Conservation (phyloP, 1,140 invertebrate genomes). For the Papilio helenus region DNA sequence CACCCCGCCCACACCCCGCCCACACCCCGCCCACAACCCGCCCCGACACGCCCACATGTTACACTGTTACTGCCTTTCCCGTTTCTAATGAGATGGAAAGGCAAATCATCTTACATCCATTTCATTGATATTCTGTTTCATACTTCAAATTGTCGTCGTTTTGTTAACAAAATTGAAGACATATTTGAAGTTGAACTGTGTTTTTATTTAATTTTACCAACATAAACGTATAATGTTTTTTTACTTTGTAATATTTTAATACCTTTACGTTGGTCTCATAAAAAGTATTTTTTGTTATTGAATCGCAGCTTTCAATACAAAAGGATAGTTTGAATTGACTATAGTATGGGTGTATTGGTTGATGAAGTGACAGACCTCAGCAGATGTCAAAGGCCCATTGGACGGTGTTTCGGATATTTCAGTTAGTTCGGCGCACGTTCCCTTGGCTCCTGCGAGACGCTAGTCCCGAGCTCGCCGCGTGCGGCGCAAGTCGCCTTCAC, state of each 20-base stretch:
- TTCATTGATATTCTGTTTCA: not conserved
- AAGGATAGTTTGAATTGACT: not conserved
- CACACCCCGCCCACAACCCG: not conserved
- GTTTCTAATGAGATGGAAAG: not conserved
- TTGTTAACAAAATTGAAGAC: not conserved
- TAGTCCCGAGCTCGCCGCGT: conserved; percentile 19
- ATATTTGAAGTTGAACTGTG: not conserved
- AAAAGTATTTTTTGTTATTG: not conserved
- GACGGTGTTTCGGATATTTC: conserved; percentile 34
- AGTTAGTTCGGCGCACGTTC: conserved; percentile 39
- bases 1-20: not conserved
- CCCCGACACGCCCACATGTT: not conserved
- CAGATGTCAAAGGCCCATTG: conserved; percentile 31
- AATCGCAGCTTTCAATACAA: conserved; percentile 21
- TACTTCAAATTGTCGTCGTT: conserved; percentile 3
- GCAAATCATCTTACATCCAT: not conserved
- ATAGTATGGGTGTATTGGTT: conserved; percentile 29
- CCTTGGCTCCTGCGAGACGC: conserved; percentile 39
- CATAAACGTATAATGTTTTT: not conserved
- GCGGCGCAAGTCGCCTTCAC: conserved; percentile 11
- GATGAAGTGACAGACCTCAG: conserved; percentile 33
- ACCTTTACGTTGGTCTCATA: conserved; percentile 12
- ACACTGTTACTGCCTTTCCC: not conserved
- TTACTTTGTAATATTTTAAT: not conserved
- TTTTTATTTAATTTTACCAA: not conserved